Evolutionary conservation across 64 coral and sea anemone species (phyloP).

Genomic region (Actinia equina): DNA sequence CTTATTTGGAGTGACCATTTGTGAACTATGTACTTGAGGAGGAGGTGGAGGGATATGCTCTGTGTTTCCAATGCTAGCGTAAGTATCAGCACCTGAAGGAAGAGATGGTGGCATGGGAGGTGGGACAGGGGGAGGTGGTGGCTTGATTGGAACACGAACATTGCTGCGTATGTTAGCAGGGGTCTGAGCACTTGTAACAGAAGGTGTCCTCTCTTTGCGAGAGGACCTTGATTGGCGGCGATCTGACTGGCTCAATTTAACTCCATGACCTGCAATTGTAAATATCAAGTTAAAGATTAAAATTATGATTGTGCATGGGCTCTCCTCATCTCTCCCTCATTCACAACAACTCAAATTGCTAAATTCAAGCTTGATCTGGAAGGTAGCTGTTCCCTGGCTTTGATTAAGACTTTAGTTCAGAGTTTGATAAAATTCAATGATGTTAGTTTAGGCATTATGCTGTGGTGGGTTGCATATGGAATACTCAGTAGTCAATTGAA

Average conservation of each 20-base stretch:
- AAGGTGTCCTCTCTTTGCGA: constrained; percentile 33
- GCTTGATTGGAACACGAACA: constrained; percentile 43
- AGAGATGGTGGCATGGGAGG: constrained; percentile 79
- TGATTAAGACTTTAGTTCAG: too few species aligned
- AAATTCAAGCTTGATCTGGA: too few species aligned
- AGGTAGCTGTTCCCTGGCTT: too few species aligned
- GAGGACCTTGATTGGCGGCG: constrained; percentile 10
- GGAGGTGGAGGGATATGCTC: constrained; percentile 22
- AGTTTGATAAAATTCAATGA: too few species aligned
- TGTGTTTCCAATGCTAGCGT: constrained; percentile 28
- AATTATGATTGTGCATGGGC: too few species aligned
- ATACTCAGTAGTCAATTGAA: too few species aligned
- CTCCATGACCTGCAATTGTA: constrained; percentile 62
- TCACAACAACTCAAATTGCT: too few species aligned
- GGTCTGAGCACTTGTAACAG: constrained; percentile 10
- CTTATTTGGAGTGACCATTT: constrained; percentile 29
- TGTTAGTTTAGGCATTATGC: too few species aligned
- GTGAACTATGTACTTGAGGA: constrained; percentile 9
- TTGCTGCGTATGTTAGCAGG: neutral
- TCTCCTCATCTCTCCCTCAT: too few species aligned
- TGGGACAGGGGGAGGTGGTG: constrained; percentile 85
- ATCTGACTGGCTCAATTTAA: constrained; percentile 52
- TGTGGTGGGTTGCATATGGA: too few species aligned
- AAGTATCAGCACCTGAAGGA: constrained; percentile 24
- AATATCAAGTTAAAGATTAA: neutral